These are phyloP conservation scores for Peromyscus melanophrys DNA, from an alignment of 2,797 vertebrate species.

Conservation along the genomic window DNA sequence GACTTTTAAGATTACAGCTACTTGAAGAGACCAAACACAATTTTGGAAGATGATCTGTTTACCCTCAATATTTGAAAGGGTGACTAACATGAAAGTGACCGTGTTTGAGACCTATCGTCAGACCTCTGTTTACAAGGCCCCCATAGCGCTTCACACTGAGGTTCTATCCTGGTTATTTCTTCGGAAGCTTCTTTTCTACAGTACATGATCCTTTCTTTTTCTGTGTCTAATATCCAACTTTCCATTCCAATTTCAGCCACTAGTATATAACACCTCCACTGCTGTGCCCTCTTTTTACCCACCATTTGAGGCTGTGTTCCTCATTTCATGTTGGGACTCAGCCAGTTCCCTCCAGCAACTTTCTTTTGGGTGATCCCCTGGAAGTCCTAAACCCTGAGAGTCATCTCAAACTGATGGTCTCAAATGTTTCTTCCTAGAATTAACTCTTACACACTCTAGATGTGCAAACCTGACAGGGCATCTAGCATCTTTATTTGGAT, in stretches of 20 bases:
- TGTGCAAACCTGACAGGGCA: background rate
- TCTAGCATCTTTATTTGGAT: background rate
- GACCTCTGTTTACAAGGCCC: background rate
- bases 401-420: too few relatives aligned
- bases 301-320: background rate
- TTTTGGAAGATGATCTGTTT: background rate
- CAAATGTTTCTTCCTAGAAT: background rate
- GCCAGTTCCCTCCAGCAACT: background rate
- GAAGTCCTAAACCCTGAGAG: rapidly evolving
- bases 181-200: background rate
- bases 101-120: background rate
- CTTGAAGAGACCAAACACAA: background rate
- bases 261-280: background rate
- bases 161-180: background rate
- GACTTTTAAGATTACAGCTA: background rate
- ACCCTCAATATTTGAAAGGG: background rate
- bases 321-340: rapidly evolving
- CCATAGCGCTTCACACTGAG: background rate
- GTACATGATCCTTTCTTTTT: background rate
- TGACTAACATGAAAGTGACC: background rate
- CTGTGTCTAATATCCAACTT: rapidly evolving
- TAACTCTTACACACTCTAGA: too few relatives aligned
- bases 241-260: background rate
- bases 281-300: rapidly evolving
- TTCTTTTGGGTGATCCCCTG: background rate